A percentile compares a stretch with the other conserved stretches of the same genome.
phyloP scores from a whole-genome alignment of 2,797 vertebrate species.

The Malurus leucopterus region DNA sequence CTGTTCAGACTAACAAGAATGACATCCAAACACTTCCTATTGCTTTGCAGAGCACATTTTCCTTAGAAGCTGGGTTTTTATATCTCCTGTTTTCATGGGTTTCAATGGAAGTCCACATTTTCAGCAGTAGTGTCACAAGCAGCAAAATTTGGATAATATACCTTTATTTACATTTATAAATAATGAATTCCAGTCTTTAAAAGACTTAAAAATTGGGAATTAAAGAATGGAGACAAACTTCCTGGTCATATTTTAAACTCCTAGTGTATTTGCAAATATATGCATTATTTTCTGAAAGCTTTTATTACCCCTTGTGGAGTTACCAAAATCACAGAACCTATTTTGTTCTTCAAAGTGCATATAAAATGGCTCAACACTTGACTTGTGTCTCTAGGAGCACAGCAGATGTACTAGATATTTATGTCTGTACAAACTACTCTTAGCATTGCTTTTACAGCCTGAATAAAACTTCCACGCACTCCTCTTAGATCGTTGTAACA shows the following conservation, averaged over 20 bases:
- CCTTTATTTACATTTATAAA: neutral
- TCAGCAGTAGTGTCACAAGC: neutral
- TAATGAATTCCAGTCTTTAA: neutral
- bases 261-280: neutral
- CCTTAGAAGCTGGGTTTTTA: neutral
- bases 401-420: neutral
- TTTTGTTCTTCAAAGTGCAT: neutral
- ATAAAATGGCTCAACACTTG: neutral
- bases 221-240: neutral
- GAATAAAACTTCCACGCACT: neutral
- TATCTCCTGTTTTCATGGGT: neutral
- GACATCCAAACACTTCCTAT: neutral
- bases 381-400: neutral
- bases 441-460: neutral
- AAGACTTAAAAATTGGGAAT: neutral
- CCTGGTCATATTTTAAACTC: neutral
- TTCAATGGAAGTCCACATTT: neutral
- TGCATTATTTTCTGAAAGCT: neutral
- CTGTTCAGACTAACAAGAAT: neutral
- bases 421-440: neutral
- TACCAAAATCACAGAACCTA: neutral
- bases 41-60: neutral
- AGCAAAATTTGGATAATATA: neutral
- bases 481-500: neutral
- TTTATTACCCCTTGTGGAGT: rapidly evolving